These are phyloP conservation scores for Cacatua alba DNA, from an alignment of 2,113 vertebrate species.

Conservation along the genomic window DNA sequence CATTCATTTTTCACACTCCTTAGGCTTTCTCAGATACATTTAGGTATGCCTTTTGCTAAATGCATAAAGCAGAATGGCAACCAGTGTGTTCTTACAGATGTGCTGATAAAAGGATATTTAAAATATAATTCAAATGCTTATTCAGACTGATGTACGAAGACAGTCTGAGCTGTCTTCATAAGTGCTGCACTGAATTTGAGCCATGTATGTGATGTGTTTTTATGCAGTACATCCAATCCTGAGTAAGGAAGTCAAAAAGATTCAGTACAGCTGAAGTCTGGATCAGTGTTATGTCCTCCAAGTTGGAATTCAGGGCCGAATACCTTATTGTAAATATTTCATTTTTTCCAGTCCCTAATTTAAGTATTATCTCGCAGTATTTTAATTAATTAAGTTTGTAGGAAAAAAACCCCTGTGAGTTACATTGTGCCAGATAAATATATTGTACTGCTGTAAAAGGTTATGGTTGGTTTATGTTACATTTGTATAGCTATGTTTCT, in stretches of 20 bases:
- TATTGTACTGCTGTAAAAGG: not conserved
- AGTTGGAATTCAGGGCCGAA: not conserved
- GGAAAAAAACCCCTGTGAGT: not conserved
- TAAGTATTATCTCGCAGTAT: not conserved
- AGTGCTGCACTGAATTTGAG: not conserved
- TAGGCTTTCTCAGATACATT: not conserved
- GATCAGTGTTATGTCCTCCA: not conserved
- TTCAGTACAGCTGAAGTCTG: not conserved
- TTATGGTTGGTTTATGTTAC: not conserved
- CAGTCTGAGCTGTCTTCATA: not conserved
- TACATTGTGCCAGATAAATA: not conserved
- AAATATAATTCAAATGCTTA: not conserved
- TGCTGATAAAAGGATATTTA: not conserved
- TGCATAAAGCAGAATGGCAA: not conserved
- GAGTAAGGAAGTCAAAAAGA: not conserved
- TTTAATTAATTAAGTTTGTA: not conserved
- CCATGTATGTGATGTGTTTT: rapidly evolving
- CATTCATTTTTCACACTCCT: not conserved
- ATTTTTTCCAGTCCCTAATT: not conserved
- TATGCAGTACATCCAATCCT: not conserved
- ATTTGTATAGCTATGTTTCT: not conserved
- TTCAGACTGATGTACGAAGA: not conserved
- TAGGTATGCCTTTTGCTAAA: not conserved
- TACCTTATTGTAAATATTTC: not conserved
- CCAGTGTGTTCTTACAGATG: not conserved